Conservation (phyloP, 2,888 invertebrate species). For the Leptopterna dolabrata region DNA sequence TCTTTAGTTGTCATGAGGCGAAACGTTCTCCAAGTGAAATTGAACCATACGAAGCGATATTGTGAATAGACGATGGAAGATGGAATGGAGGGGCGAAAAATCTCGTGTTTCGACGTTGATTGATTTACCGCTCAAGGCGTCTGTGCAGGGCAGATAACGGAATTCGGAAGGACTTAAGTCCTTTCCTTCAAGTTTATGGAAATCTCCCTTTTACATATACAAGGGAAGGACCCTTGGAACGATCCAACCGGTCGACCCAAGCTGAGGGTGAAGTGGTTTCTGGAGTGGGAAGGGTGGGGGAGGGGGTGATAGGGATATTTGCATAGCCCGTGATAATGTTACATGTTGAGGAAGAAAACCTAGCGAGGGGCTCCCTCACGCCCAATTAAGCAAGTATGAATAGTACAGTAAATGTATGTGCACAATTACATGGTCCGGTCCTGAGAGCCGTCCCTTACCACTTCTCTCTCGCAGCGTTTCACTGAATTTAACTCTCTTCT, state of each 20-base stretch:
- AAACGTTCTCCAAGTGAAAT: too few species aligned
- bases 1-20: too few species aligned
- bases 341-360: conserved; percentile 37
- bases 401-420: conserved; percentile 35
- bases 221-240: not conserved
- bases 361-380: conserved; percentile 5
- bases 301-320: conserved; percentile 18
- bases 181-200: conserved; percentile 34
- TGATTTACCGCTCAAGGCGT: not conserved
- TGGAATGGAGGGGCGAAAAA: not conserved
- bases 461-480: not conserved
- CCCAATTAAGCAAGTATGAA: conserved; percentile 41
- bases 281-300: too few species aligned
- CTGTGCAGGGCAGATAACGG: not conserved
- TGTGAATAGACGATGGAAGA: too few species aligned
- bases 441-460: not conserved
- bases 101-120: not conserved
- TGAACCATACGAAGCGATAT: too few species aligned
- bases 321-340: conserved; percentile 39
- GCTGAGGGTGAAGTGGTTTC: too few species aligned
- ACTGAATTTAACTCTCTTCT: conserved; percentile 38
- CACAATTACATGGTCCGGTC: conserved; percentile 29
- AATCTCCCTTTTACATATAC: not conserved
- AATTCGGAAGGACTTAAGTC: not conserved
- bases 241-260: not conserved